Conservation (phyloP, 2,888 invertebrate species). For the Polydrusus cervinus region DNA sequence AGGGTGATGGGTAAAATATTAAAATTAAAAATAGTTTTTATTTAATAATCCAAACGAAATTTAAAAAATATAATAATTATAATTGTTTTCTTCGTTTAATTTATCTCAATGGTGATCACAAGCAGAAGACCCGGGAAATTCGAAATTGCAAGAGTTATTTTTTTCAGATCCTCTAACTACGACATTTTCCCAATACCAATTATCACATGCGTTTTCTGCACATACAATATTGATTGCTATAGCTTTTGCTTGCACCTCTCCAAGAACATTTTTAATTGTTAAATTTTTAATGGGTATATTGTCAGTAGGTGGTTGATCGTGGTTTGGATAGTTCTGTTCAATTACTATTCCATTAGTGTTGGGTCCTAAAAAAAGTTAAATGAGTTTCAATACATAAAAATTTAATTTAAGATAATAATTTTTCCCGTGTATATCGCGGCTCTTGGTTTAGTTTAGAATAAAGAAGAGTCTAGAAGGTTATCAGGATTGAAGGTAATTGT, state of each 20-base stretch:
- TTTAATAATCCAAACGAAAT: too few relatives aligned
- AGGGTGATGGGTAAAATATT: too few relatives aligned
- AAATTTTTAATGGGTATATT: constrained; percentile 55
- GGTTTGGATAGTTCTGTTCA: constrained; percentile 54
- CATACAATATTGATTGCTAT: constrained; percentile 52
- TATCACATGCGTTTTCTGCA: constrained; percentile 50
- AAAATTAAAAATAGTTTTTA: too few relatives aligned
- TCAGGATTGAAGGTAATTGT: too few relatives aligned
- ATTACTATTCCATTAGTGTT: constrained; percentile 51
- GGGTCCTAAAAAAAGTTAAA: not conserved
- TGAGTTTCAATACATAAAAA: too few relatives aligned
- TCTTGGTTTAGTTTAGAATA: too few relatives aligned
- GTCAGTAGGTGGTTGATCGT: constrained; percentile 15
- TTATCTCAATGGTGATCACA: constrained; percentile 8
- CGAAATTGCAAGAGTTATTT: constrained; percentile 43
- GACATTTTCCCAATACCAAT: constrained; percentile 51
- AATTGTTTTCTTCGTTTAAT: too few relatives aligned
- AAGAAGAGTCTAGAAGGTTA: too few relatives aligned
- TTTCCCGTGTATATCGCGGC: too few relatives aligned
- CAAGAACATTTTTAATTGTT: constrained; percentile 30
- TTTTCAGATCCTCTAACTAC: constrained; percentile 42
- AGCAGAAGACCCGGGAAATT: constrained; percentile 14
- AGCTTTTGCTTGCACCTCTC: constrained; percentile 41
- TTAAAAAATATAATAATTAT: too few relatives aligned
- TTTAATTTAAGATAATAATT: too few relatives aligned